Base-by-base conservation (phyloP, 2,113 vertebrate genomes). In the Corythaeola cristata region DNA sequence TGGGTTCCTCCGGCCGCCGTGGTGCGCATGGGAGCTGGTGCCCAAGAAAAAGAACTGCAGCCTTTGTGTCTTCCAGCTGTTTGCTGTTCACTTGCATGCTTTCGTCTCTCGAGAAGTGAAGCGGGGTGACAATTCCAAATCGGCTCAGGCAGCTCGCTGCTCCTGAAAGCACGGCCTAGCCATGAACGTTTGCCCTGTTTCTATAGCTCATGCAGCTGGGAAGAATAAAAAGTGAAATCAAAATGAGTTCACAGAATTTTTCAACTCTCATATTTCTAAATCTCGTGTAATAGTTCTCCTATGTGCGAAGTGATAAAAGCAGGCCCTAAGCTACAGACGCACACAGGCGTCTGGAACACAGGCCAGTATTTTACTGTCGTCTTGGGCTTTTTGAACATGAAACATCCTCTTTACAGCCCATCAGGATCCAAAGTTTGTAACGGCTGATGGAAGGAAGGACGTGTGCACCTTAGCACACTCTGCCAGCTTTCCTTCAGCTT, bases 1-100 rank as follows among this genome's bases (percentile, higher is more conserved):
- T 3, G 24, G 27, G 39, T 5, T 19, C 6, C 2, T 3, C 0
- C 17, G 14, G 30, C 30, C 13, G 26, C 28, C 4, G 9, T 0
- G 59, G 24, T 10, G 50, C 33, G 2, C 1, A 5, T 6, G 24
- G 21, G 17, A 32, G 37, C 49, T 15, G 47, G 3, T 12, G 35
- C 7, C 6, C 11, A 5, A 5, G 2, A 15, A 8, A 9, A 5
- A 50, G 33, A 28, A 1, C 28, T 3, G 32, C 6, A 2, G 13
- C 5, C 21, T 24, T 1, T 5, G 5, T 22, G 15, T 23, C 6
- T 8, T 24, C 11, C 49, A 9, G 32, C 12, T 12, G 4, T 20
- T 19, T 30, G 6, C 15, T 11, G 33, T 39, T 13, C 17, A 24
- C 23, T 3, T 28, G 9, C 2, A 6, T 33, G 60, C 50, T 12